Base-by-base conservation (phyloP, 2,113 vertebrate species). In the Penelope pileata region DNA sequence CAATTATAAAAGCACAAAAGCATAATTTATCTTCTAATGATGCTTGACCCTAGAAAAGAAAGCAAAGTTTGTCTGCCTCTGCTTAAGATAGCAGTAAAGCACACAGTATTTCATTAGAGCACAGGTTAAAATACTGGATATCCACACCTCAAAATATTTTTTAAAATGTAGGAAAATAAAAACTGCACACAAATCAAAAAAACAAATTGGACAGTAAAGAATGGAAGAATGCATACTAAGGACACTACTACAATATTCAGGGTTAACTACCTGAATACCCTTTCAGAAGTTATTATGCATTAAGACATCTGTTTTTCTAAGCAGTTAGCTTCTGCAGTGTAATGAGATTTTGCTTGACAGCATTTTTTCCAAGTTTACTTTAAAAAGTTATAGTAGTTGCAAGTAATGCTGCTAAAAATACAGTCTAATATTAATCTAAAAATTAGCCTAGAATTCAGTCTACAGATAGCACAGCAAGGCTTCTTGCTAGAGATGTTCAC, bases 11-110 rank as follows among this genome's bases (percentile, higher is more conserved):
- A 92, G 19, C 26, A 87, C 36, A 63, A 81, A 76, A 74, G 34
- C 48, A 91, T 48, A 17, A 75, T 94, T 94, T 96, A 75, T 26
- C 47, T 88, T 66, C 22, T 88, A 94, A 92, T 30, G 58, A 93
- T 63, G 56, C 45, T 32, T 54, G 36, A 86, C 6, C 26, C 47
- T 76, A 36, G 15, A 40, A 82, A 76, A 88, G 30, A 90, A 80
- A 91, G 38, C 13, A 23, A 70, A 36, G 29, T 56, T 84, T 60
- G n/a, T 51, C 60, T 69, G 34, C 81, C 56, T 86, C 26, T 45
- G 40, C 56, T 56, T 72, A 60, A 72, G 18, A 79, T 18, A 59
- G 36, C 8, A 72, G 7, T 73, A 60, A 78, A 62, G 12, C 4
- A 56, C 1, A 1, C 0, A 43, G 32, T 16, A 54, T 42, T 79